A percentile compares a stretch with the other conserved stretches of the same genome.
These are phyloP conservation scores for Lycodopsis pacificus DNA, from an alignment of 2,797 vertebrate species.

Conservation along the genomic window DNA sequence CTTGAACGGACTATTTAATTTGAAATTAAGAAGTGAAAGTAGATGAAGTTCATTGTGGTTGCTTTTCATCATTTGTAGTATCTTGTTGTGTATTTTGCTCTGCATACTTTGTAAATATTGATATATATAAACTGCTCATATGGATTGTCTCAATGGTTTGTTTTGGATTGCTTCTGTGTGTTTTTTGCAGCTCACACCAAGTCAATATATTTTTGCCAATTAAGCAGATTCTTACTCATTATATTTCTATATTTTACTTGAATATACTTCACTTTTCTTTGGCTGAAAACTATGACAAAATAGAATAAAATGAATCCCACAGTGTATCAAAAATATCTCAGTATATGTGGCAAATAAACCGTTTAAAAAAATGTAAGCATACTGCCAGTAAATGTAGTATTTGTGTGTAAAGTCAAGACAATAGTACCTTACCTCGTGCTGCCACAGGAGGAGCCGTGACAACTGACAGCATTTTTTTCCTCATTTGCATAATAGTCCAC, in stretches of 20 bases:
- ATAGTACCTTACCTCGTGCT: background rate
- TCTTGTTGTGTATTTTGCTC: background rate
- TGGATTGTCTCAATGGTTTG: background rate
- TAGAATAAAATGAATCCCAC: background rate
- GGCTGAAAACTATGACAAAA: background rate
- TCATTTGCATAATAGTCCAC: conserved; percentile 53
- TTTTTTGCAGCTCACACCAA: background rate
- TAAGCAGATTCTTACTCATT: background rate
- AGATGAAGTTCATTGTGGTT: background rate
- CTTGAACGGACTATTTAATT: background rate
- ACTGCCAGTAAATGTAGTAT: background rate
- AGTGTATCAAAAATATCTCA: background rate
- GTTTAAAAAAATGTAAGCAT: background rate
- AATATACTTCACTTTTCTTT: background rate
- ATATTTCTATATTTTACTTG: background rate
- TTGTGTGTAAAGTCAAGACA: background rate
- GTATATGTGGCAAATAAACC: background rate
- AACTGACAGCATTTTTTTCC: conserved; percentile 34
- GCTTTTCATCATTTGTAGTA: background rate
- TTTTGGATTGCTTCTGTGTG: background rate
- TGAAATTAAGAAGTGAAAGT: background rate
- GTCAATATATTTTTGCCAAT: background rate
- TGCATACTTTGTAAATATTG: background rate
- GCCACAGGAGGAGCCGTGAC: conserved; percentile 9
- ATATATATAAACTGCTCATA: background rate